Conservation (phyloP, 2,113 vertebrate species). For the Eurystomus gularis region DNA sequence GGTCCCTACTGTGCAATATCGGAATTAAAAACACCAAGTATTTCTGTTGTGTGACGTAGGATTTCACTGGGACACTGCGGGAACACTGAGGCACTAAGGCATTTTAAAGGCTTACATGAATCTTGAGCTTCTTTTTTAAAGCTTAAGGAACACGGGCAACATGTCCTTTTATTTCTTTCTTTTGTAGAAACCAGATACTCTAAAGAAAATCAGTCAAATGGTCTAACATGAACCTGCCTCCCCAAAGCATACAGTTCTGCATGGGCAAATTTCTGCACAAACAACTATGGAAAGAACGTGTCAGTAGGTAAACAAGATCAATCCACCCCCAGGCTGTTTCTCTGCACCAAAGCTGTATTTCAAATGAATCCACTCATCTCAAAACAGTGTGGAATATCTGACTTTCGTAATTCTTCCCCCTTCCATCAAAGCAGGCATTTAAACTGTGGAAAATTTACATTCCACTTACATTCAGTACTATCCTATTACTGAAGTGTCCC, state of each 20-base stretch:
- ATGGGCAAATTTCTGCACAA: neutral
- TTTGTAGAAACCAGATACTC: neutral
- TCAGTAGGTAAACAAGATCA: constrained; percentile 11
- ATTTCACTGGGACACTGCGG: neutral
- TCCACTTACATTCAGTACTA: constrained; percentile 24
- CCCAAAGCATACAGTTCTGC: neutral
- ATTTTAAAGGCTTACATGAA: neutral
- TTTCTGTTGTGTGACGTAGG: neutral
- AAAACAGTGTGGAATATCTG: constrained; percentile 33
- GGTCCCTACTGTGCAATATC: neutral
- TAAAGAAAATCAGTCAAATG: neutral
- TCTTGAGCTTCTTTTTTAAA: neutral
- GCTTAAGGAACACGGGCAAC: neutral
- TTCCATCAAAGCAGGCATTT: constrained; percentile 34
- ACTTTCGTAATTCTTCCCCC: neutral
- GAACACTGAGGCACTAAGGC: neutral
- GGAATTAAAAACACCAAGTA: neutral
- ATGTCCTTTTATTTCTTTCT: too few relatives aligned
- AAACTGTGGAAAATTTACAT: constrained; percentile 29
- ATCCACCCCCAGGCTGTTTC: neutral
- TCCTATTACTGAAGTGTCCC: constrained; percentile 16
- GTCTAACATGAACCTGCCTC: neutral
- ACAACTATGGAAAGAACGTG: neutral
- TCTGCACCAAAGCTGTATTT: neutral
- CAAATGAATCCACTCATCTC: neutral